Evolutionary conservation across 2,888 invertebrate genomes (phyloP), one percentile per base, ranked within the genome.

Genomic region (Diarsia brunnea): DNA sequence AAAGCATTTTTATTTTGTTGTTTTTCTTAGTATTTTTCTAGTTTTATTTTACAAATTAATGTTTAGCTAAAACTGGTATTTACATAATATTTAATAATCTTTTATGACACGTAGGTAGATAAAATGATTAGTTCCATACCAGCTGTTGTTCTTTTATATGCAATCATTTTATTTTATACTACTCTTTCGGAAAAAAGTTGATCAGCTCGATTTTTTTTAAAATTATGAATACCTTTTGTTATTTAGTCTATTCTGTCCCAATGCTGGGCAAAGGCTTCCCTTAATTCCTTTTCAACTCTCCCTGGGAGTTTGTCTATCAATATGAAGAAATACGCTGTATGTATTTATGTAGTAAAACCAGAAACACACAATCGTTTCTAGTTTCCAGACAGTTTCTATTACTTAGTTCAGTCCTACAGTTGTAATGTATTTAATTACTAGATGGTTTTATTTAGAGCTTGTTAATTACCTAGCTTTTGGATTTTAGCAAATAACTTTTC

Each of bases 351-450:
- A 24, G 21, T 77, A 49, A 64, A 72, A 55, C 69, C 16, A 27
- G 10, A 58, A n/a, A 60, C n/a, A 21, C 69, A 61, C 12, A 51
- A 31, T 16, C 38, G 5, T 24, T 80, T 51, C 79, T 60, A 45
- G 31, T 10, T 65, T 53, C 21, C 24, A 45, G 58, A 61, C 61
- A 43, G 27, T 16, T 61, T 66, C 60, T 60, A 31, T 45, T 38
- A 7, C 21, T 58, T 24, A 21, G 51, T 45, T 38, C n/a, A n/a
- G n/a, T n/a, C 11, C 21, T 58, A 21, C 19, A 45, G 21, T 38
- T 81, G 31, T 38, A 61, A 38, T 45, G n/a, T 58, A 77, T 55
- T 55, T 60, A 80, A 51, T 60, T 65, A 58, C 24, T 64, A 45
- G 27, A 31, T 64, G 64, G 24, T 61, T 61, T 77, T 63, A 53